Percentiles rank a stretch among this genome's conserved stretches.
phyloP scores from a whole-genome alignment of 2,888 invertebrate species.

The Limulus polyphemus region DNA sequence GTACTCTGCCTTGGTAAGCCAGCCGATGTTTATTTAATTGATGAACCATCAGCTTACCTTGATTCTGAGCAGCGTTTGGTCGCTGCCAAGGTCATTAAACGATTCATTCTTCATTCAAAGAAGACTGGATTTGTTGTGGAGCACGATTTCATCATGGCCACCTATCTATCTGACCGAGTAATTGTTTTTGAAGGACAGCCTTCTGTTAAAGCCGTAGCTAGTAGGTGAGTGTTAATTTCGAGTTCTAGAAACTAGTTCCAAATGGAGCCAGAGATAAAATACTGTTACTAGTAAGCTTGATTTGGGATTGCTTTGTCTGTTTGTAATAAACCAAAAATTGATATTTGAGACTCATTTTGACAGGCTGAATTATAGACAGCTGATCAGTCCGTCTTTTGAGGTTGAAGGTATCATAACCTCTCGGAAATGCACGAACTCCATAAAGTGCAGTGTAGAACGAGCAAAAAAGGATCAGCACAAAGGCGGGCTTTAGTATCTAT shows the following conservation, averaged over 20 bases:
- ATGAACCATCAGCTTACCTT: conserved; percentile 88
- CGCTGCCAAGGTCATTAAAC: conserved; percentile 74
- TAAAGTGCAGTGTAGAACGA: too few relatives aligned
- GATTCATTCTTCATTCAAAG: conserved; percentile 95
- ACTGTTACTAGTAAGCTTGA: too few relatives aligned
- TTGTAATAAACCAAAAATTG: too few relatives aligned
- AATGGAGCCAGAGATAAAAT: neutral
- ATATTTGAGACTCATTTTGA: neutral
- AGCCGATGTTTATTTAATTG: conserved; percentile 95
- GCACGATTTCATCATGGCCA: conserved; percentile 99
- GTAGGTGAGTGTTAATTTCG: conserved; percentile 43
- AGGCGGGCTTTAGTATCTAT: too few relatives aligned
- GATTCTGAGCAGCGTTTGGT: conserved; percentile 99
- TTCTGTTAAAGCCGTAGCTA: conserved; percentile 75
- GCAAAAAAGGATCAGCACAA: too few relatives aligned
- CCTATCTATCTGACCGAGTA: conserved; percentile 93
- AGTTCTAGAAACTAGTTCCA: neutral
- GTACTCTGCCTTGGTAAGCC: conserved; percentile 95
- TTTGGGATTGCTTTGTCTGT: too few relatives aligned
- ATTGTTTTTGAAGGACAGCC: conserved; percentile 96
- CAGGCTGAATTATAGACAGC: too few relatives aligned
- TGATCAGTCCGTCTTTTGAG: too few relatives aligned
- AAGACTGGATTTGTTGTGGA: conserved; percentile 99
- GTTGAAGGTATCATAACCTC: neutral
- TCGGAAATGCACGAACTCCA: neutral